phyloP scores from a whole-genome alignment of 2,888 invertebrate species.

The Pristionchus arcanus region DNA sequence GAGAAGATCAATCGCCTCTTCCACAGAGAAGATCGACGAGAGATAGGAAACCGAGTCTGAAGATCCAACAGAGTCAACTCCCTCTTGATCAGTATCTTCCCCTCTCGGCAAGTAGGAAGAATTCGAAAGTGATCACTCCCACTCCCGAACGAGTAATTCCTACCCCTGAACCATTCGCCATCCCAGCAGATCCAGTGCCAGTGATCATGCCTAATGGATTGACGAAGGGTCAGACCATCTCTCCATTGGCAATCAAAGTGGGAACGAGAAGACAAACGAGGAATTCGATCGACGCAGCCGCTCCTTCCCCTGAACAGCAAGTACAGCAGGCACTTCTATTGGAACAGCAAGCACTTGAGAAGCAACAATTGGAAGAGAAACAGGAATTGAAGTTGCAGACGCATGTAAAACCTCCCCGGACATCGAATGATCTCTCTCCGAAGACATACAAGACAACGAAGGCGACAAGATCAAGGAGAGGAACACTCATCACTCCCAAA shows the following conservation, averaged over 20 bases:
- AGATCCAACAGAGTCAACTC: constrained; percentile 11
- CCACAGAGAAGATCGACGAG: background rate
- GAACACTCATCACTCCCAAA: background rate
- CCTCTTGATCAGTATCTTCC: background rate
- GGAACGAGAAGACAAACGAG: background rate
- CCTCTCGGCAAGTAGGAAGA: background rate
- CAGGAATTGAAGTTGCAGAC: too few relatives aligned
- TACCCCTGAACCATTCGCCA: background rate
- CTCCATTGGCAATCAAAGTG: background rate
- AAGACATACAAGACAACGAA: background rate
- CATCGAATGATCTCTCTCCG: background rate
- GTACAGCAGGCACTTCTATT: constrained; percentile 32
- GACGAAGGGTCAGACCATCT: background rate
- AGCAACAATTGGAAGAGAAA: too few relatives aligned
- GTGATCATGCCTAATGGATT: background rate
- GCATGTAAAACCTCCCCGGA: background rate
- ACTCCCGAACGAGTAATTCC: background rate
- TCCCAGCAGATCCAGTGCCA: background rate
- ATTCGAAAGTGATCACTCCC: background rate
- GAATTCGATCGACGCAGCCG: constrained; percentile 23
- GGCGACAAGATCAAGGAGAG: background rate
- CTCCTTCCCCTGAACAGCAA: background rate
- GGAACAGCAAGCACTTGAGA: background rate
- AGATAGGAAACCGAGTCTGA: constrained; percentile 18
- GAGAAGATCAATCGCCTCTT: background rate